Conservation (phyloP, 2,113 vertebrate genomes). For the Ceratotherium simum region DNA sequence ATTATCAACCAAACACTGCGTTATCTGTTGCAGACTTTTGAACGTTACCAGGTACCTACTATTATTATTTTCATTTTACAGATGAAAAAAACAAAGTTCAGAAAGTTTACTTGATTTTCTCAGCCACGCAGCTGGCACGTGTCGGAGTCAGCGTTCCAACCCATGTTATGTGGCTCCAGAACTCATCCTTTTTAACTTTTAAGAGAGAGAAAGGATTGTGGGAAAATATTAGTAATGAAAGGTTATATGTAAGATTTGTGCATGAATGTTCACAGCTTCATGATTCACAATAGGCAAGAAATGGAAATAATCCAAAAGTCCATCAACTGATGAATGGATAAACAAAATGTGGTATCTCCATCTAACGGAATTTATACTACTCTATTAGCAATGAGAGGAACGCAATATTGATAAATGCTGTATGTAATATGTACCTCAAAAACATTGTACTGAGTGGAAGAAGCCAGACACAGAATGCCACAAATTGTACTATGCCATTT, state of each 20-base stretch:
- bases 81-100: background rate
- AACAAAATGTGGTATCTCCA: background rate
- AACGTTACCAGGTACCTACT: background rate
- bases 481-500: background rate
- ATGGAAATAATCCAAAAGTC: background rate
- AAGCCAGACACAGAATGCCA: background rate
- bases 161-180: background rate
- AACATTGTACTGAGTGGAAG: background rate
- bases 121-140: too few species aligned
- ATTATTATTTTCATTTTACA: constrained; percentile 11
- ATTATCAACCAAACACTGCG: background rate
- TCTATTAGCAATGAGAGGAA: background rate
- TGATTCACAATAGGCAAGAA: background rate
- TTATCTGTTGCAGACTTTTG: background rate
- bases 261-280: background rate
- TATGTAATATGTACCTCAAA: background rate
- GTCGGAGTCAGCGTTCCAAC: background rate
- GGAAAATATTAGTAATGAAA: background rate
- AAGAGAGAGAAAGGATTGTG: background rate
- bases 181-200: background rate
- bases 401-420: background rate
- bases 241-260: background rate
- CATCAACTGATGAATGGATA: background rate
- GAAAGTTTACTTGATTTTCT: background rate
- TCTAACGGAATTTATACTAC: background rate